phyloP scores from a whole-genome alignment of 1,140 invertebrate genomes.

The Bacillus rossius region DNA sequence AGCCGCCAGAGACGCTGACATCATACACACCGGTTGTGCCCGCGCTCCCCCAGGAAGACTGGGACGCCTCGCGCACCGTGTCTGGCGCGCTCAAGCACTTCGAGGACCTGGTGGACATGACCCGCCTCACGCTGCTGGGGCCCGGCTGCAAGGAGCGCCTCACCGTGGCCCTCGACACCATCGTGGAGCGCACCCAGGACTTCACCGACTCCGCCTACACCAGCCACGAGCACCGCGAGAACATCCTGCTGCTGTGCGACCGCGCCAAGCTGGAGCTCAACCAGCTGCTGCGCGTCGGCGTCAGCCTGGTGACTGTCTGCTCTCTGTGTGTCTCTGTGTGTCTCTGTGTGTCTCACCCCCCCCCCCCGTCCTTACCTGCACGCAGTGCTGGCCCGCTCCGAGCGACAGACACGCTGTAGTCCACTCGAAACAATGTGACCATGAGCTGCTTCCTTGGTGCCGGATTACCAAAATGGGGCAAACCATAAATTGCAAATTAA shows the following conservation, averaged over 20 bases:
- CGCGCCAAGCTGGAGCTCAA: constrained; percentile 80
- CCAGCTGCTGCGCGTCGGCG: constrained; percentile 76
- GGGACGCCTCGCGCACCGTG: constrained; percentile 65
- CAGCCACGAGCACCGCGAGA: constrained; percentile 93
- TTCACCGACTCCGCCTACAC: constrained; percentile 99
- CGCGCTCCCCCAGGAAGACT: constrained; percentile 45
- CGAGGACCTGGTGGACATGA: constrained; percentile 78
- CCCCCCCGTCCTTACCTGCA: no score
- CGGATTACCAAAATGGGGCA: no score
- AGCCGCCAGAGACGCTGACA: no score
- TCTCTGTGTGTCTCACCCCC: no score
- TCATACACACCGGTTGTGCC: no score
- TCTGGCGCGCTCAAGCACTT: constrained; percentile 75
- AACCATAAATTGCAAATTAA: no score
- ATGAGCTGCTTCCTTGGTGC: no score
- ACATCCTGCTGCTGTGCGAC: constrained; percentile 87
- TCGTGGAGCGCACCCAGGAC: constrained; percentile 94
- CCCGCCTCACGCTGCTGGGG: constrained; percentile 56
- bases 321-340: no score
- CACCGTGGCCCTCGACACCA: constrained; percentile 74
- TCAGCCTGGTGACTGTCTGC: constrained; percentile 66
- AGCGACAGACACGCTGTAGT: no score
- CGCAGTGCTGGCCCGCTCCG: no score
- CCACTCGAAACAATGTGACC: no score
- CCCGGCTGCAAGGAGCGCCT: constrained; percentile 65